phyloP scores from a whole-genome alignment of 2,113 vertebrate genomes.

The Aptenodytes patagonicus region DNA sequence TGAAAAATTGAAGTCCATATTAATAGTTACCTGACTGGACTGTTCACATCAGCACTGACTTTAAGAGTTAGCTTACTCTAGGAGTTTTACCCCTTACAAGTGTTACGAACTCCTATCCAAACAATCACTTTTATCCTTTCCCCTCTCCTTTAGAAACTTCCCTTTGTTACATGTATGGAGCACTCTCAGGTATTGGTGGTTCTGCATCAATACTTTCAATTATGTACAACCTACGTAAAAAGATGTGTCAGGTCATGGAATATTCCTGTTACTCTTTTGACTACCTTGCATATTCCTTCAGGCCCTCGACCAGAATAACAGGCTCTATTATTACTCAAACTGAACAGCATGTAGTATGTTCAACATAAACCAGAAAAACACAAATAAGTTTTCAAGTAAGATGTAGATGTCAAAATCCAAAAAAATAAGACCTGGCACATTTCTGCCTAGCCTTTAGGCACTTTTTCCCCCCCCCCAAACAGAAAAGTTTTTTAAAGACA shows the following conservation, averaged over 20 bases:
- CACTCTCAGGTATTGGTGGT: not conserved
- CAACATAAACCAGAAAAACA: not conserved
- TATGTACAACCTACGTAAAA: not conserved
- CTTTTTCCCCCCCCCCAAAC: not conserved
- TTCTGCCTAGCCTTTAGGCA: not conserved
- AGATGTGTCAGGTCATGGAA: not conserved
- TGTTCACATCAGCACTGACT: not conserved
- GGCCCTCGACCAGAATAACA: not conserved
- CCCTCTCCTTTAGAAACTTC: not conserved
- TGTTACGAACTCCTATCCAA: not conserved
- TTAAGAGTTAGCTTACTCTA: not conserved
- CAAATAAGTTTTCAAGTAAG: not conserved
- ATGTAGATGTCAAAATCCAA: not conserved
- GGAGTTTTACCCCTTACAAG: not conserved
- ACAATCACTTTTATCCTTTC: not conserved
- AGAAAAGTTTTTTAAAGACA: not conserved
- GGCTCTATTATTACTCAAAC: not conserved
- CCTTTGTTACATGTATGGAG: not conserved
- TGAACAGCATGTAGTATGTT: not conserved
- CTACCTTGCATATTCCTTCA: not conserved
- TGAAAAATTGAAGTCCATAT: not conserved
- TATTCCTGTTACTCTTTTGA: not conserved
- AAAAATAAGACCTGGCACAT: not conserved
- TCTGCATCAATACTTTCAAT: not conserved
- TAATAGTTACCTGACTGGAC: not conserved